A percentile compares a stretch with the other conserved stretches of the same genome.
Conservation (phyloP, 2,797 vertebrate species). For the Pangasius sanitwongsei region DNA sequence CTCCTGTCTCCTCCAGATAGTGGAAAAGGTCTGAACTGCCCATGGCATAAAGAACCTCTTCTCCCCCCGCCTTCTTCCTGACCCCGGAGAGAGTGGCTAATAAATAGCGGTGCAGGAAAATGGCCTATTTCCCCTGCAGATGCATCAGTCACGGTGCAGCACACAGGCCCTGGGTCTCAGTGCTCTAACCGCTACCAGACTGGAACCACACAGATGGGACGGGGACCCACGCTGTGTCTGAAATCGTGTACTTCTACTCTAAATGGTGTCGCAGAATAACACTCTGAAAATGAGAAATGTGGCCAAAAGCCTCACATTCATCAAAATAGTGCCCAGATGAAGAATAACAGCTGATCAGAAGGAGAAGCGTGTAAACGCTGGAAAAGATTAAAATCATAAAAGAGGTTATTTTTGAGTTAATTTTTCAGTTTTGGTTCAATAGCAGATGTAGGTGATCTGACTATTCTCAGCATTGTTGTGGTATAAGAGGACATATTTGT, state of each 20-base stretch:
- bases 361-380: neutral
- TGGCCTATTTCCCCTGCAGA: constrained; percentile 78
- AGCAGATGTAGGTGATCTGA: neutral
- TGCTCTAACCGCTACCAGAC: constrained; percentile 72
- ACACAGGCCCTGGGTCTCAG: constrained; percentile 76
- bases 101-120: constrained; percentile 81
- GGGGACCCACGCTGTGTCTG: constrained; percentile 31
- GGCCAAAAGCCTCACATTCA: constrained; percentile 15
- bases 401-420: neutral
- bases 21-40: constrained; percentile 65
- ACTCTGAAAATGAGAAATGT: constrained; percentile 1
- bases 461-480: neutral
- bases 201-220: constrained; percentile 40
- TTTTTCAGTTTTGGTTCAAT: neutral
- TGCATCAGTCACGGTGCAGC: constrained; percentile 78
- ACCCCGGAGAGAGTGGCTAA: constrained; percentile 76
- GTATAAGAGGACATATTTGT: neutral
- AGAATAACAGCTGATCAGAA: constrained; percentile 1
- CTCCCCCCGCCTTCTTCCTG: constrained; percentile 73
- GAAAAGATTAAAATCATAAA: neutral
- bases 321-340: constrained; percentile 5
- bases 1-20: constrained; percentile 29
- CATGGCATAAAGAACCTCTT: constrained; percentile 58
- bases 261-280: constrained; percentile 16
- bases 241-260: constrained; percentile 25